Evolutionary conservation across 1,140 invertebrate species (phyloP).

Genomic region (Grapholita molesta): DNA sequence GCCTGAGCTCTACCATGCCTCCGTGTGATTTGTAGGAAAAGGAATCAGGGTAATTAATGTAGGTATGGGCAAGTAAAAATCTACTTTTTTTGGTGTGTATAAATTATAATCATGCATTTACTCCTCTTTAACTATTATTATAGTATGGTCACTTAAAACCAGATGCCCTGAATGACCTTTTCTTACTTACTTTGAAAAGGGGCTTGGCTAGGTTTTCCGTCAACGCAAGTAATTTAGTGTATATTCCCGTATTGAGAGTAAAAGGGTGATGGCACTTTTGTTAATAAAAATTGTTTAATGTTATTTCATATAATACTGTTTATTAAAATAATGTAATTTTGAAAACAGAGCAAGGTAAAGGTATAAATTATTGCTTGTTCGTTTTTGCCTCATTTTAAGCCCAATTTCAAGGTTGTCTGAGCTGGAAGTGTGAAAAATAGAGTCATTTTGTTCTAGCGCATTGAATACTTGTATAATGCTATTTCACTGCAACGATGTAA

Average conservation of each 20-base stretch:
- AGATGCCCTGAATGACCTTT: background rate
- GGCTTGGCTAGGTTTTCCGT: background rate
- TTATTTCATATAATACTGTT: background rate
- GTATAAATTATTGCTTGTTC: conserved; percentile 42
- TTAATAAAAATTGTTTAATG: background rate
- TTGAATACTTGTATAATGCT: conserved; percentile 22
- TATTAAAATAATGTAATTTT: background rate
- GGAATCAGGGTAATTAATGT: no score
- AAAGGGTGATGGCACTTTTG: background rate
- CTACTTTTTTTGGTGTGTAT: no score
- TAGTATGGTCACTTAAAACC: no score
- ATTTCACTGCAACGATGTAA: conserved; percentile 47
- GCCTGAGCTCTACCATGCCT: background rate
- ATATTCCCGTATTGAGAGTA: background rate
- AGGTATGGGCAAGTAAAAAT: no score
- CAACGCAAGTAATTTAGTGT: background rate
- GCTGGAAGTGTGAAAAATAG: conserved; percentile 33
- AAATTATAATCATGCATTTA: no score
- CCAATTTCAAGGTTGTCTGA: conserved; percentile 64
- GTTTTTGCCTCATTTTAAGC: conserved; percentile 30
- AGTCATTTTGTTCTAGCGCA: conserved; percentile 41
- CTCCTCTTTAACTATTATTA: no score
- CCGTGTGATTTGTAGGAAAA: no score
- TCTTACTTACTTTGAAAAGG: background rate
- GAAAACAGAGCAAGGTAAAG: conserved; percentile 54